These are phyloP conservation scores for Pteruthius melanotis DNA, from an alignment of 2,113 vertebrate species.

Conservation along the genomic window DNA sequence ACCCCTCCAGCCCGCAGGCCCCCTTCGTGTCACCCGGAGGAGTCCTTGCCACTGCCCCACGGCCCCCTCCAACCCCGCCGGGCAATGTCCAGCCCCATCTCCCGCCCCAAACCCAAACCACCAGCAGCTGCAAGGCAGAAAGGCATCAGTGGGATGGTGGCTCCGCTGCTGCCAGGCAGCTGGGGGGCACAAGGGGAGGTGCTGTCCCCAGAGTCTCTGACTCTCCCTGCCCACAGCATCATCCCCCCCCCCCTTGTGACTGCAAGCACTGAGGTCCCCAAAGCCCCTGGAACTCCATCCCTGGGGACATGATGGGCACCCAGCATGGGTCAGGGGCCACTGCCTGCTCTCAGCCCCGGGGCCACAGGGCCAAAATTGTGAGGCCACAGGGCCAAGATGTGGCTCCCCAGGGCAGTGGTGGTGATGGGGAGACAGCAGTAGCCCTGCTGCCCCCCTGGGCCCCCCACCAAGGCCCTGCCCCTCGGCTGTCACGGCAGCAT, in stretches of 20 bases:
- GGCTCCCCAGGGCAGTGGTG: not conserved
- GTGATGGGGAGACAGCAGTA: not conserved
- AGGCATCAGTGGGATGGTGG: not conserved
- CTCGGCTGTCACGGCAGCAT: not conserved
- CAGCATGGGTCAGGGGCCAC: not conserved
- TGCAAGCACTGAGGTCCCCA: not conserved
- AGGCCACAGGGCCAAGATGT: too few relatives aligned
- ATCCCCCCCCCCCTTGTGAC: not conserved
- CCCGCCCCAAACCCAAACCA: not conserved
- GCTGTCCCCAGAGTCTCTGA: not conserved
- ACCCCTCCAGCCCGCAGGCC: rapidly evolving
- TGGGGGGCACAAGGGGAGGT: rapidly evolving
- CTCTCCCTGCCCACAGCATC: not conserved
- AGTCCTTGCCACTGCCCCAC: not conserved
- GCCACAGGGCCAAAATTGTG: not conserved
- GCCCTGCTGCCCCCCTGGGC: not conserved
- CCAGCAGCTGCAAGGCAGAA: not conserved
- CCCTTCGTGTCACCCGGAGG: rapidly evolving
- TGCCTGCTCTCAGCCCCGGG: rapidly evolving
- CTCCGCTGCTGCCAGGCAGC: not conserved
- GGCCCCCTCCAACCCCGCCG: not conserved
- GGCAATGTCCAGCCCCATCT: not conserved
- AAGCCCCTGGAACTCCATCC: not conserved
- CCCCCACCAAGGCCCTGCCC: not conserved
- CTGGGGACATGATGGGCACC: not conserved